These are phyloP conservation scores for Chloroclystis v-ata DNA, from an alignment of 2,888 invertebrate species.

Conservation along the genomic window DNA sequence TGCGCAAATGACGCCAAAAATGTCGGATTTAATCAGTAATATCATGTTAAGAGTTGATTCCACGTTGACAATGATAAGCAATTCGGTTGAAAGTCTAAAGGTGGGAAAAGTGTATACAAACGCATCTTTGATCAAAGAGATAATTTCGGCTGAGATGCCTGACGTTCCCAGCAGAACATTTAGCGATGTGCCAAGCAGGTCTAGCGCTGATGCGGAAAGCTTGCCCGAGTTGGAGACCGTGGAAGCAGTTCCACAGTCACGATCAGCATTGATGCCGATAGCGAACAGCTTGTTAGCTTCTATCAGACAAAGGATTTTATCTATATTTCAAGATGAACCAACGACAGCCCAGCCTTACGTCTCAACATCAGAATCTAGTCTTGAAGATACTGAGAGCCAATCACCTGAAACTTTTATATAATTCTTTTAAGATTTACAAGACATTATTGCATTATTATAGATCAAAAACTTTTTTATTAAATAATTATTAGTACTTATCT, in stretches of 20 bases:
- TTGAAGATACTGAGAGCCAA: conserved; percentile 1
- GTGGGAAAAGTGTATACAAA: too few relatives aligned
- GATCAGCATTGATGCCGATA: conserved; percentile 4
- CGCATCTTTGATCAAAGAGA: neutral
- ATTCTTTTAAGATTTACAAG: too few relatives aligned
- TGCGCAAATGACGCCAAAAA: neutral
- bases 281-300: conserved; percentile 36
- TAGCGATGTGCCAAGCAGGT: neutral
- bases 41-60: conserved; percentile 39
- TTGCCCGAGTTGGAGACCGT: too few relatives aligned
- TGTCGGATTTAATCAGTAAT: conserved; percentile 13
- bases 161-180: neutral
- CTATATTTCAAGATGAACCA: conserved; percentile 36
- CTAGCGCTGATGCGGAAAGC: too few relatives aligned
- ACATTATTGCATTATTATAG: too few relatives aligned
- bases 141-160: neutral
- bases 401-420: too few relatives aligned
- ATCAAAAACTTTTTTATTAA: too few relatives aligned
- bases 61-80: conserved; percentile 32
- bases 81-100: neutral
- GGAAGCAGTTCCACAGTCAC: neutral
- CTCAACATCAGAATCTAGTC: neutral
- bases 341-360: neutral
- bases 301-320: conserved; percentile 41
- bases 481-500: too few relatives aligned